These are phyloP conservation scores for Creontiades dilutus DNA, from an alignment of 2,888 invertebrate species.

Conservation along the genomic window DNA sequence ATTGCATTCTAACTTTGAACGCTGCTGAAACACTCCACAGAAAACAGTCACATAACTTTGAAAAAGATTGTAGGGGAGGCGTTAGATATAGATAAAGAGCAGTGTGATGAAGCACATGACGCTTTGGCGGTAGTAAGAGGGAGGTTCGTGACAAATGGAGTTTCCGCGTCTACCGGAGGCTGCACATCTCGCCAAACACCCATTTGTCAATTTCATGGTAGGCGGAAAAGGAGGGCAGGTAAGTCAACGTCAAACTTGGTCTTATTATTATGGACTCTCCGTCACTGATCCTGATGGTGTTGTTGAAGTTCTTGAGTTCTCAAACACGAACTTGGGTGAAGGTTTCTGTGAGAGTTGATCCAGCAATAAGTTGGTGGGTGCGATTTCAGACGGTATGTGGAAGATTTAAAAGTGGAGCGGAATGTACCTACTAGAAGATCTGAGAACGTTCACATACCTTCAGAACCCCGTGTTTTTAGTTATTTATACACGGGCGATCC, in stretches of 20 bases:
- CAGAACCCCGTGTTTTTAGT: too few relatives aligned
- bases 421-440: too few relatives aligned
- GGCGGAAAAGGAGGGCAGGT: background rate
- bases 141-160: slow-evolving; percentile 53
- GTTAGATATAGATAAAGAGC: background rate
- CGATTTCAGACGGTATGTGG: too few relatives aligned
- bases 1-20: too few relatives aligned
- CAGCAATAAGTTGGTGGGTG: too few relatives aligned
- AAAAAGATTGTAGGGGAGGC: background rate
- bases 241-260: slow-evolving; percentile 42
- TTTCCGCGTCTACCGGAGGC: slow-evolving; percentile 54
- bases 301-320: too few relatives aligned
- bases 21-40: too few relatives aligned
- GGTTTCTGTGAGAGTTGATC: too few relatives aligned
- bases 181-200: slow-evolving; percentile 47
- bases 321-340: too few relatives aligned
- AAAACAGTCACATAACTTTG: background rate
- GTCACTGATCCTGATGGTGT: background rate
- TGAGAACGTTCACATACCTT: too few relatives aligned
- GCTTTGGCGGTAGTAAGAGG: background rate
- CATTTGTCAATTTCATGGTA: slow-evolving; percentile 66
- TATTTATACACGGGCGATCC: too few relatives aligned
- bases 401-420: too few relatives aligned
- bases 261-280: background rate
- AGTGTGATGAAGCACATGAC: slow-evolving; percentile 16